Evolutionary conservation across 2,888 invertebrate genomes (phyloP).

Genomic region (Sisyra terminalis): DNA sequence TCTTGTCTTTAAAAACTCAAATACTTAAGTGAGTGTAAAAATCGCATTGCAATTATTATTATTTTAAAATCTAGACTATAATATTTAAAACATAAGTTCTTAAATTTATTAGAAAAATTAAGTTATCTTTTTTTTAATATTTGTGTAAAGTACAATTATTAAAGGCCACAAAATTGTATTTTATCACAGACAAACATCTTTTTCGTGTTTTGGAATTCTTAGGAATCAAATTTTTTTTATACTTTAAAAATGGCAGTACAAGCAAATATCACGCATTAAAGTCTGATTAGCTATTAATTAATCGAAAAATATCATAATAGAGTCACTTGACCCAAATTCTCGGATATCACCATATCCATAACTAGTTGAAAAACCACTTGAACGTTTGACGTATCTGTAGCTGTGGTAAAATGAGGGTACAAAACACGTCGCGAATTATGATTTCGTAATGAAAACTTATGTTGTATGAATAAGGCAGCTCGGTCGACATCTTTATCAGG

Average conservation of each 20-base stretch:
- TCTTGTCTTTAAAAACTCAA: too few relatives aligned
- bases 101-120: not conserved
- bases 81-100: not conserved
- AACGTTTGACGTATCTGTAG: conserved; percentile 47
- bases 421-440: conserved; percentile 37
- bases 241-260: not conserved
- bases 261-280: not conserved
- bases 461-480: conserved; percentile 43
- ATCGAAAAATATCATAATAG: conserved; percentile 23
- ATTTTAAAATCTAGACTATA: not conserved
- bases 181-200: not conserved
- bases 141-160: too few relatives aligned
- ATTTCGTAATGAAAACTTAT: conserved; percentile 38
- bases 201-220: not conserved
- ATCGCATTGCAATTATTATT: not conserved
- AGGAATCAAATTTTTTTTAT: conserved; percentile 1
- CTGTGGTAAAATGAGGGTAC: conserved; percentile 49
- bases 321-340: conserved; percentile 39
- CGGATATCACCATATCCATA: conserved; percentile 46
- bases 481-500: conserved; percentile 43
- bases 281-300: not conserved
- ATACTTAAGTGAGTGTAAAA: not conserved
- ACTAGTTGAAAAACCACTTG: conserved; percentile 47
- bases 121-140: too few relatives aligned
- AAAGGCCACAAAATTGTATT: too few relatives aligned